A percentile compares a stretch with the other conserved stretches of the same genome.
These are phyloP conservation scores for Nesogale talazaci DNA, from an alignment of 2,113 vertebrate species.

Conservation along the genomic window DNA sequence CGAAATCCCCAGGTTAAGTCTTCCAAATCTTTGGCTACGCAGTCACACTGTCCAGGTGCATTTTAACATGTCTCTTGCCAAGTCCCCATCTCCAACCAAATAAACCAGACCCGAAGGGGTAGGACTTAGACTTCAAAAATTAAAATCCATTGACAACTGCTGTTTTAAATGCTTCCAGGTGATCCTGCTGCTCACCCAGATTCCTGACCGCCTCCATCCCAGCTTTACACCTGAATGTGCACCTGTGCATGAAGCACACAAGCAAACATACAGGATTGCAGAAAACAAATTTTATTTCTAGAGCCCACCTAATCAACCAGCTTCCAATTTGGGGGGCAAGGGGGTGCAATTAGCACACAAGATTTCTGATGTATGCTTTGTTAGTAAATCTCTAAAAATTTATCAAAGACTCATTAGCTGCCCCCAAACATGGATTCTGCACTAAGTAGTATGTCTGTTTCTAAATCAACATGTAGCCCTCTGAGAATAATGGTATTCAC, in stretches of 20 bases:
- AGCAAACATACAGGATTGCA: constrained; percentile 49
- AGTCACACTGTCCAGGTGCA: neutral
- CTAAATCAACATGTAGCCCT: constrained; percentile 47
- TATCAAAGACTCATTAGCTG: constrained; percentile 62
- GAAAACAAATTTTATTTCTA: constrained; percentile 54
- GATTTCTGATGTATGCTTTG: constrained; percentile 56
- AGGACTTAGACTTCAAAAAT: neutral
- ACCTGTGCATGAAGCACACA: constrained; percentile 4
- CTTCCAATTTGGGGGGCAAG: constrained; percentile 15
- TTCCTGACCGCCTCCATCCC: neutral
- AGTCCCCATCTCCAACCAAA: neutral
- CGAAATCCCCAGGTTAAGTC: neutral
- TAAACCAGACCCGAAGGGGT: neutral
- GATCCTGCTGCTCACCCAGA: neutral
- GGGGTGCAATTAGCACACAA: constrained; percentile 43
- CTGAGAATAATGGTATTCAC: constrained; percentile 41
- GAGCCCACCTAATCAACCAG: constrained; percentile 57
- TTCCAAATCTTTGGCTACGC: neutral
- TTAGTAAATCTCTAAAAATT: constrained; percentile 56
- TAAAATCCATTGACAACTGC: neutral
- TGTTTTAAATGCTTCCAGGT: neutral
- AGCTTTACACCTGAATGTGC: neutral
- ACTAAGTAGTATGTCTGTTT: constrained; percentile 67
- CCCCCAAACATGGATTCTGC: constrained; percentile 42
- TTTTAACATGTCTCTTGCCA: neutral